Evolutionary conservation across 2,888 invertebrate species (phyloP).

Genomic region (Drosophila niveifrons): DNA sequence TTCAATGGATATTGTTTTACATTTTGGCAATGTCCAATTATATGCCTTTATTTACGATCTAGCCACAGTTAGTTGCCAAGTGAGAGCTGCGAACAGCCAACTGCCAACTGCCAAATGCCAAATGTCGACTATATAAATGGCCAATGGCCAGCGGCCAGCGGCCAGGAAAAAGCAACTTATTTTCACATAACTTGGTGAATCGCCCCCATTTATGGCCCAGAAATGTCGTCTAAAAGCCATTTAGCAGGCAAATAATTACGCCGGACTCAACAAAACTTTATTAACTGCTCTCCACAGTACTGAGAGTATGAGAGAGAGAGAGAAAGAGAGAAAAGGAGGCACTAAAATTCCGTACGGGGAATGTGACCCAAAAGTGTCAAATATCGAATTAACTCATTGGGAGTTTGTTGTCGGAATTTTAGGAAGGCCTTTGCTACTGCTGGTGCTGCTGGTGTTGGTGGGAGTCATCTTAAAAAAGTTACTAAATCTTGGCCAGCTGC

Average conservation of each 20-base stretch:
- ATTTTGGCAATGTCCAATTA: constrained; percentile 59
- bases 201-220: constrained; percentile 64
- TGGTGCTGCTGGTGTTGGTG: neutral
- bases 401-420: constrained; percentile 28
- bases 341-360: constrained; percentile 41
- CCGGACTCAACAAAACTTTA: constrained; percentile 69
- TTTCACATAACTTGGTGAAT: constrained; percentile 72
- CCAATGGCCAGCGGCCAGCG: constrained; percentile 30
- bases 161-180: constrained; percentile 68
- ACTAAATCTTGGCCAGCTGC: constrained; percentile 71
- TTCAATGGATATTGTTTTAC: constrained; percentile 46
- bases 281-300: constrained; percentile 59
- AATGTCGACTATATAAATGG: constrained; percentile 19
- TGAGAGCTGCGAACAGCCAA: constrained; percentile 39
- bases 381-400: constrained; percentile 80
- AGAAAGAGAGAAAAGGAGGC: neutral
- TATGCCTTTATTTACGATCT: constrained; percentile 64
- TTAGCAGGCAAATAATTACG: constrained; percentile 80
- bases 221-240: constrained; percentile 72
- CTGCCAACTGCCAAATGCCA: constrained; percentile 29
- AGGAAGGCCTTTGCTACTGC: constrained; percentile 1
- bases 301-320: neutral
- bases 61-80: constrained; percentile 27
- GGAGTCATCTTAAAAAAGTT: constrained; percentile 43
- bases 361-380: constrained; percentile 76